Conservation (phyloP, 2,113 vertebrate genomes). For the Azemiops feae region DNA sequence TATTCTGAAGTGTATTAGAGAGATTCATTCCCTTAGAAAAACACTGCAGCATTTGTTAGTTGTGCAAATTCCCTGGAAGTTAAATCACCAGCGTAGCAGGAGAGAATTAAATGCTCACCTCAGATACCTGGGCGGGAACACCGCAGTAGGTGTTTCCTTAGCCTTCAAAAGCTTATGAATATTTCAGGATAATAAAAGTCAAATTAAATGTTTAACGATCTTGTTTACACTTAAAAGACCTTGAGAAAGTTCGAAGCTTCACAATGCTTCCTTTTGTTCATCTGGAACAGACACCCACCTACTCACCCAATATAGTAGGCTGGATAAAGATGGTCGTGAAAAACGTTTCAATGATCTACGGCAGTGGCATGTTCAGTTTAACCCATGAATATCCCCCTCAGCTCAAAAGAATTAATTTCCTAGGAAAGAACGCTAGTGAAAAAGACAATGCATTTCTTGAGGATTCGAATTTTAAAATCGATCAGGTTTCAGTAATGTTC, state of each 20-base stretch:
- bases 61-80: background rate
- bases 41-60: background rate
- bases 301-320: background rate
- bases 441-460: background rate
- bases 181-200: slow-evolving; percentile 75
- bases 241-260: slow-evolving; percentile 59
- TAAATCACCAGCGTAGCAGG: background rate
- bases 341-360: background rate
- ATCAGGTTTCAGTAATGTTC: background rate
- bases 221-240: slow-evolving; percentile 73
- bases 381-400: background rate
- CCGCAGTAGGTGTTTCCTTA: slow-evolving; percentile 58
- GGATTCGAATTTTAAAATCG: background rate
- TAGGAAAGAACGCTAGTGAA: background rate
- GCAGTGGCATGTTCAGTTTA: background rate
- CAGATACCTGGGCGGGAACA: slow-evolving; percentile 26
- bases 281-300: background rate
- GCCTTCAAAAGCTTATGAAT: slow-evolving; percentile 66
- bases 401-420: background rate
- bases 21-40: background rate
- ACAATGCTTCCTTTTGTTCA: background rate
- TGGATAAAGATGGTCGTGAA: background rate
- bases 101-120: slow-evolving; percentile 16
- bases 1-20: background rate
- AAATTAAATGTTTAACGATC: slow-evolving; percentile 69